Base-by-base conservation (phyloP, 2,888 invertebrate species). In the Pristionchus arcanus region DNA sequence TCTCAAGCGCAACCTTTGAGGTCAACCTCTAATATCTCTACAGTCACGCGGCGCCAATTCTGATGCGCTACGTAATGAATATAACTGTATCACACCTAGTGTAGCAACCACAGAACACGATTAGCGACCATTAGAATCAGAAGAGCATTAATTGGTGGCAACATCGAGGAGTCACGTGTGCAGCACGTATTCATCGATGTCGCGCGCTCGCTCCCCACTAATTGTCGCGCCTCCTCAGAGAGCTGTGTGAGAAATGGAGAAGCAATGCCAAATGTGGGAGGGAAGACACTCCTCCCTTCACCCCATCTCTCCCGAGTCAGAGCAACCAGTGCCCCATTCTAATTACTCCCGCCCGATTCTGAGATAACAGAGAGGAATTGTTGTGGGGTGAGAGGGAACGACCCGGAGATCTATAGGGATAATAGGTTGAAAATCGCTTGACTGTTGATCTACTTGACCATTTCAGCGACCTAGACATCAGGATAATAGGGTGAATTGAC, bases 341-440 rank as follows among this genome's bases (percentile, higher is more conserved):
- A 74, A 74, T 74, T 74, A 74, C 74, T 31, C 28, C 16, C 74
- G 21, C 74, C 68, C 68, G 74, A 74, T 74, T 74, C 25, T 11
- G 37, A 34, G 74, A 74, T 74, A 74, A 34, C 68, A 68, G 25
- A n/a, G 28, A 34, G 37, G 34, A 21, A 74, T 74, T 74, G 74
- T 74, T 74, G 74, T 74, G 74, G 74, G 74, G 42, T 25, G 28
- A 68, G 68, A 59, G 7, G 68, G 68, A 68, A 68, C 68, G 68
- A 68, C 68, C n/a, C 63, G 13, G 42, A 49, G 42, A 49, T 13
- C 42, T 49, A 49, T 49, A 3, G 42, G 42, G 42, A 49, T 63
- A 28, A 68, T 68, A 25, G 25, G 68, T 11, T 19, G 59, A 1
- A 21, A 59, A 59, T n/a, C n/a, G n/a, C n/a, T n/a, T n/a, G n/a